These are phyloP conservation scores for Dipus sagitta DNA, from an alignment of 2,797 vertebrate species.

Conservation along the genomic window DNA sequence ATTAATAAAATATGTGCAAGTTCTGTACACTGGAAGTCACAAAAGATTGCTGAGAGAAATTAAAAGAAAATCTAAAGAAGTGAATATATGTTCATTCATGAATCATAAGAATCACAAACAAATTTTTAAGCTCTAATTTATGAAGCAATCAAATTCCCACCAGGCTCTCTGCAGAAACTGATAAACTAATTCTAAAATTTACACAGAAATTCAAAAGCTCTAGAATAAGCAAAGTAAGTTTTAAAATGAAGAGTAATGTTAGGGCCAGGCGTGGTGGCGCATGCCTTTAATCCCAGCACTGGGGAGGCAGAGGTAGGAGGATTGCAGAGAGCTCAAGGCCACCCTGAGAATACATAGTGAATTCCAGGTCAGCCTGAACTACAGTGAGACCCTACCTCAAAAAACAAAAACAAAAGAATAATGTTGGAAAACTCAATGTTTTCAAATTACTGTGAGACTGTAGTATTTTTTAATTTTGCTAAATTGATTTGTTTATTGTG, in stretches of 20 bases:
- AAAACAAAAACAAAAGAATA: background rate
- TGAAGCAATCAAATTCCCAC: background rate
- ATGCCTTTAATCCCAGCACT: too few species aligned
- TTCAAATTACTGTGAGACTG: conserved; percentile 14
- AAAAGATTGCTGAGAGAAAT: background rate
- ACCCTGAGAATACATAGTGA: too few species aligned
- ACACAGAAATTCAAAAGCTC: background rate
- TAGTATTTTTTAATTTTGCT: background rate
- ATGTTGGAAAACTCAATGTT: background rate
- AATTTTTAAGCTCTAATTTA: background rate
- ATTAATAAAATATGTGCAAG: background rate
- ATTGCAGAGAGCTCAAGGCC: too few species aligned
- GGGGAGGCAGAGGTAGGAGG: too few species aligned
- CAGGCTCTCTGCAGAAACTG: background rate
- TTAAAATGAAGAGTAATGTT: too few species aligned
- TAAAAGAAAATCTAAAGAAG: background rate
- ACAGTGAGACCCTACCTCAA: too few species aligned
- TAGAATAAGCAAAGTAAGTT: too few species aligned
- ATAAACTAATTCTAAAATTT: conserved; percentile 1
- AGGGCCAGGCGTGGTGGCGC: too few species aligned
- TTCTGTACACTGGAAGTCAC: background rate
- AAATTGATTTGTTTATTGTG: too few species aligned
- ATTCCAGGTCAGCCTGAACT: too few species aligned
- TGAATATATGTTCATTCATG: background rate
- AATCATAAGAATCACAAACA: background rate